Percentiles rank a stretch among this genome's conserved stretches.
These are phyloP conservation scores for Catocala nupta DNA, from an alignment of 2,888 invertebrate genomes.

Conservation along the genomic window DNA sequence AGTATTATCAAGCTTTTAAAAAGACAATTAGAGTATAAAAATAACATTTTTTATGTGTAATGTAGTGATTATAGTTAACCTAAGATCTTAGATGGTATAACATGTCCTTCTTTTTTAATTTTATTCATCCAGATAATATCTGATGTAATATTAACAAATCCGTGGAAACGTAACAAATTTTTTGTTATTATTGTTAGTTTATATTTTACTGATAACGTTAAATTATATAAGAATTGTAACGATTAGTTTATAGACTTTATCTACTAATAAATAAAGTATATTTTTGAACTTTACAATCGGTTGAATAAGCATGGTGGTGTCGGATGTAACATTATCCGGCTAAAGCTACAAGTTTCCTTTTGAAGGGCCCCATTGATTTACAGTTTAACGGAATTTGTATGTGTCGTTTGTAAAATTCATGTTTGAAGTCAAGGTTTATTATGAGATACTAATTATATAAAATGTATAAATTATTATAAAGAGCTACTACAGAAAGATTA, in stretches of 20 bases:
- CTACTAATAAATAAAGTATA: slow-evolving; percentile 18
- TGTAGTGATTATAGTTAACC: slow-evolving; percentile 10
- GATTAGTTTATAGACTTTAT: slow-evolving; percentile 28
- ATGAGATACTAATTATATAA: background rate
- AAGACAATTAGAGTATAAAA: no score
- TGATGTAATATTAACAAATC: slow-evolving; percentile 21
- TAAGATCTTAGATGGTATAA: background rate
- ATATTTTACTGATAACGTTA: slow-evolving; percentile 39
- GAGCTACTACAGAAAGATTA: no score
- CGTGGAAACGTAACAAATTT: slow-evolving; percentile 33
- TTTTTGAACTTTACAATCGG: slow-evolving; percentile 26
- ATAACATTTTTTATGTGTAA: no score
- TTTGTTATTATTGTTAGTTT: slow-evolving; percentile 32
- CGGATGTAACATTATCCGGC: slow-evolving; percentile 48
- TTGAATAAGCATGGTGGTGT: slow-evolving; percentile 32
- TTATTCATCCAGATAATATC: slow-evolving; percentile 25
- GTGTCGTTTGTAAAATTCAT: slow-evolving; percentile 33
- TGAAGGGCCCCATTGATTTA: slow-evolving; percentile 48
- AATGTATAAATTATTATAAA: no score
- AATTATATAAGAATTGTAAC: slow-evolving; percentile 34
- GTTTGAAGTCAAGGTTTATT: slow-evolving; percentile 24
- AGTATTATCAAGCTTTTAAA: no score
- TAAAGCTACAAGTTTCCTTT: slow-evolving; percentile 35
- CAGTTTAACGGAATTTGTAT: slow-evolving; percentile 41
- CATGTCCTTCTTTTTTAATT: slow-evolving; percentile 13